phyloP scores from a whole-genome alignment of 2,888 invertebrate genomes.

The Podabrus alpinus region DNA sequence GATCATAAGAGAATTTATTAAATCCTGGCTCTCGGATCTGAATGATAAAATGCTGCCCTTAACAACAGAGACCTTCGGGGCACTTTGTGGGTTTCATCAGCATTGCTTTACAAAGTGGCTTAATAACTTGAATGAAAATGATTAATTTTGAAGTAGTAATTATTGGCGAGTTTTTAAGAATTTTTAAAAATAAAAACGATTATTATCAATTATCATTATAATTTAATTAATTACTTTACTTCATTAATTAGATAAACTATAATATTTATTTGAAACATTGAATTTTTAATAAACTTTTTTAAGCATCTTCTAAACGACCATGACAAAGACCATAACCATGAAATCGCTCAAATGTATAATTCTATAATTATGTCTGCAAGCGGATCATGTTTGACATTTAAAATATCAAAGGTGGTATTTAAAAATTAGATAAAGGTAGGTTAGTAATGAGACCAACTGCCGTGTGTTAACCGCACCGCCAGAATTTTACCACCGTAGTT shows the following conservation, averaged over 20 bases:
- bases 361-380: neutral
- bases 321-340: constrained; percentile 7
- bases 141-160: too few relatives aligned
- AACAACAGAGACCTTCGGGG: too few relatives aligned
- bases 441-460: constrained; percentile 7
- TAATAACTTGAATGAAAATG: too few relatives aligned
- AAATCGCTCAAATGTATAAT: neutral
- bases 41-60: too few relatives aligned
- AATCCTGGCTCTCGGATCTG: too few relatives aligned
- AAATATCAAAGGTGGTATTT: neutral
- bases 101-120: too few relatives aligned
- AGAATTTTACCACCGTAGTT: neutral
- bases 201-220: neutral
- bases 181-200: neutral
- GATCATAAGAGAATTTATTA: too few relatives aligned
- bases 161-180: too few relatives aligned
- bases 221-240: too few relatives aligned
- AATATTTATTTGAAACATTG: neutral
- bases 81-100: too few relatives aligned
- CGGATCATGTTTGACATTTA: neutral
- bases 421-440: constrained; percentile 13
- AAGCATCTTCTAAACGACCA: neutral
- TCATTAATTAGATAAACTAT: neutral
- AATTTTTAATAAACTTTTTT: neutral
- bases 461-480: constrained; percentile 5